phyloP scores from a whole-genome alignment of 1,140 invertebrate genomes.

The Atopsyche davidsoni region DNA sequence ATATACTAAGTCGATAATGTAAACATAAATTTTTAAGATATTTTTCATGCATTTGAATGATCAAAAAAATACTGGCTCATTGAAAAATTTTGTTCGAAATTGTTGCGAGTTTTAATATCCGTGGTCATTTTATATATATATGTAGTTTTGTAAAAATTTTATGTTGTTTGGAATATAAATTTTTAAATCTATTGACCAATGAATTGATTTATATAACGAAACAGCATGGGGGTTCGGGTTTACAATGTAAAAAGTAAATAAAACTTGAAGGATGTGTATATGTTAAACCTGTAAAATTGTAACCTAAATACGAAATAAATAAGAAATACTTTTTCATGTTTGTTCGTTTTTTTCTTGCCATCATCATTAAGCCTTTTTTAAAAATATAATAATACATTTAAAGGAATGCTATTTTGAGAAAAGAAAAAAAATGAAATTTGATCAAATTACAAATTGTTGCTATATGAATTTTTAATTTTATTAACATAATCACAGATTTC shows the following conservation, averaged over 20 bases:
- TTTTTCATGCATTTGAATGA: neutral
- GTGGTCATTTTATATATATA: no score
- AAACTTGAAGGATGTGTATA: constrained; percentile 17
- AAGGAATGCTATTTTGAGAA: no score
- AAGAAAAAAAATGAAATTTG: no score
- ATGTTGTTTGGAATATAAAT: constrained; percentile 2
- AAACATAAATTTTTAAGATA: constrained; percentile 1
- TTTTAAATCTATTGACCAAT: constrained; percentile 16
- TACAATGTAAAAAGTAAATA: constrained; percentile 4
- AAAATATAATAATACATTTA: no score
- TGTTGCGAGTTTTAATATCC: neutral
- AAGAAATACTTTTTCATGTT: constrained; percentile 27
- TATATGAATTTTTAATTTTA: no score
- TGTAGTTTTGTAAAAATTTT: no score
- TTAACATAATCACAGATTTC: no score
- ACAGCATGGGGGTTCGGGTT: constrained; percentile 6
- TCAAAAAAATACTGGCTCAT: neutral
- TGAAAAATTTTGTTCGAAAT: neutral
- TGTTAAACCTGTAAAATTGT: constrained; percentile 28
- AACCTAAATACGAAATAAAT: constrained; percentile 29
- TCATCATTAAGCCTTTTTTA: neutral
- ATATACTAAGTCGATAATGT: no score
- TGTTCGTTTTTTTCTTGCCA: neutral
- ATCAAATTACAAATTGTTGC: no score
- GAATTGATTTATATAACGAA: constrained; percentile 11